Conservation (phyloP, 2,888 invertebrate genomes). For the Dorcus hopei region DNA sequence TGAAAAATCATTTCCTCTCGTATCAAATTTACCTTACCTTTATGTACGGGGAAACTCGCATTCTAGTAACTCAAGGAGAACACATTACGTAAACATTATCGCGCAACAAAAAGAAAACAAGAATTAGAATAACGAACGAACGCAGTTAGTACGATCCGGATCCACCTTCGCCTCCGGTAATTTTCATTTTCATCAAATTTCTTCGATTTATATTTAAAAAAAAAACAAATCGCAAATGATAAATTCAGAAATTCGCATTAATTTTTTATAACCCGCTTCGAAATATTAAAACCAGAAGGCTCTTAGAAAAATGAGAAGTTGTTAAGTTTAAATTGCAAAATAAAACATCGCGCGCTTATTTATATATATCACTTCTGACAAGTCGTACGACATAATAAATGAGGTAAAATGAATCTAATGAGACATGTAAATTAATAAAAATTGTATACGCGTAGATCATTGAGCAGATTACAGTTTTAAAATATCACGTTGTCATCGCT, state of each 20-base stretch:
- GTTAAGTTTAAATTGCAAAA: no score
- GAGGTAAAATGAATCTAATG: constrained; percentile 8
- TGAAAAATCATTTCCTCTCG: background rate
- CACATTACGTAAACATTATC: background rate
- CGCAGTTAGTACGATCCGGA: background rate
- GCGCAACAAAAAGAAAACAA: background rate
- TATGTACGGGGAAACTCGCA: background rate
- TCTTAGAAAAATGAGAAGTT: no score
- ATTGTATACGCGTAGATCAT: constrained; percentile 16
- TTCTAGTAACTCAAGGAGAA: background rate
- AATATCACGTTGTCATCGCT: constrained; percentile 11
- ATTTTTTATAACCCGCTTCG: no score
- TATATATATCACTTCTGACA: background rate
- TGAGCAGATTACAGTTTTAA: constrained; percentile 12
- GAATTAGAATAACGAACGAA: background rate
- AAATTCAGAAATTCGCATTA: no score
- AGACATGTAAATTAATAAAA: constrained; percentile 21
- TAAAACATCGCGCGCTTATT: background rate
- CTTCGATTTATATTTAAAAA: no score
- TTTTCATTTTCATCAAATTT: background rate
- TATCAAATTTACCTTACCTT: constrained; percentile 1
- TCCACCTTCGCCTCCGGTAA: background rate
- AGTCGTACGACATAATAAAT: background rate
- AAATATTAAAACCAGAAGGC: no score
- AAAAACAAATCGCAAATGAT: no score